Evolutionary conservation across 2,888 invertebrate genomes (phyloP).

Genomic region (Neoaliturus tenellus): DNA sequence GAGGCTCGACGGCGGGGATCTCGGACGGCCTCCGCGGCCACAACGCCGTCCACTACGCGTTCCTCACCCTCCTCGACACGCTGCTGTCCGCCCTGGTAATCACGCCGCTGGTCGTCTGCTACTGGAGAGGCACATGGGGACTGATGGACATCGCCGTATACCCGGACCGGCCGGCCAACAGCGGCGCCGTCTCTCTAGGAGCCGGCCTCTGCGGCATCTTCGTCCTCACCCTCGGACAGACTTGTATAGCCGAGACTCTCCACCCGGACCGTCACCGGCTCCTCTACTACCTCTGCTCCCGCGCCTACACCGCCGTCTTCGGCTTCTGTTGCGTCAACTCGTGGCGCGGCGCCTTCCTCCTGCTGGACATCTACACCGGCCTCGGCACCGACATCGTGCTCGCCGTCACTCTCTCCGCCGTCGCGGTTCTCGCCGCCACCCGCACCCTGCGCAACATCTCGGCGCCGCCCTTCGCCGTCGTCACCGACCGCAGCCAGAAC

Average conservation of each 20-base stretch:
- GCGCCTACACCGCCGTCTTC: conserved; percentile 85
- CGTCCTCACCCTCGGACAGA: conserved; percentile 81
- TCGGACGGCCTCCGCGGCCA: conserved; percentile 78
- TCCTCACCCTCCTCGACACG: conserved; percentile 83
- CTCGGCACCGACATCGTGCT: conserved; percentile 77
- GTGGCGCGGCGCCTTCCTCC: conserved; percentile 91
- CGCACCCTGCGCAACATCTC: conserved; percentile 86
- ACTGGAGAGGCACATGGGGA: conserved; percentile 92
- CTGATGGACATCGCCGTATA: conserved; percentile 84
- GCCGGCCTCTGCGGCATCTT: conserved; percentile 84
- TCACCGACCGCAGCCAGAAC: conserved; percentile 83
- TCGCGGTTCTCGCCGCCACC: conserved; percentile 81
- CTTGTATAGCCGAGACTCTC: conserved; percentile 76
- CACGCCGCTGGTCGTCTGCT: conserved; percentile 88
- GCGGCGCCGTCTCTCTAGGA: conserved; percentile 80
- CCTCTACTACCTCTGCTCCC: conserved; percentile 81
- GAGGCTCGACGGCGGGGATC: conserved; percentile 81
- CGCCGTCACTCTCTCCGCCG: conserved; percentile 78
- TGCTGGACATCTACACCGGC: conserved; percentile 83
- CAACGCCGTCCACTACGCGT: conserved; percentile 74
- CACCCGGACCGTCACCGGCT: conserved; percentile 82
- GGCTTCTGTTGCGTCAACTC: conserved; percentile 90
- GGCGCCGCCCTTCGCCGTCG: conserved; percentile 88
- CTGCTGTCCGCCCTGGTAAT: conserved; percentile 83
- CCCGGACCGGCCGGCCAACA: conserved; percentile 77